Evolutionary conservation across 2,888 invertebrate species (phyloP), one percentile per base, ranked within the genome.

Genomic region (Crepidodera aurea): DNA sequence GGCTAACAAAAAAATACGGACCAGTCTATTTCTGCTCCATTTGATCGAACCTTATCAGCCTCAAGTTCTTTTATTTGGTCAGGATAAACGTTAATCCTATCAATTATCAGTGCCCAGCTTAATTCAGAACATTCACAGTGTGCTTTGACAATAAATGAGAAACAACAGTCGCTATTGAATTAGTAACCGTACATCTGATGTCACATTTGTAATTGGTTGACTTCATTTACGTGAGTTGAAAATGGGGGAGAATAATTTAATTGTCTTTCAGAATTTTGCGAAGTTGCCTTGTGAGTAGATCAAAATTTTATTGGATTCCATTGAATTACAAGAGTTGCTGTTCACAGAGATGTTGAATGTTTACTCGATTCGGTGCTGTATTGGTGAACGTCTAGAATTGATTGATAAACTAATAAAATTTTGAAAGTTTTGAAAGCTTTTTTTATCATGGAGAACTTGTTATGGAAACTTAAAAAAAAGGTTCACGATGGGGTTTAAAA

Each of bases 141-240:
- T 19, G 44, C 12, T 56, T 56, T 32, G 56, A 56, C 46, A 56
- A 56, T 56, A 34, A 56, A 56, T 46, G 56, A 46, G 46, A 34
- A 56, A 56, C 56, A 56, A 46, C 44, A 44, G 10, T 46, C 22
- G 15, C 34, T 46, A 46, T 46, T 46, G 18, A 56, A 46, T 56
- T 46, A 42, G 32, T 25, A 46, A 56, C 34, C 32, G 34, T 34
- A 34, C 46, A 56, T 46, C 46, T 46, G 44, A 56, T 56, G 46
- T 56, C 46, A 46, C 44, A 34, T 34, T 15, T 15, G 19, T 56
- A 56, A 56, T 56, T 56, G 32, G 56, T 56, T 22, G 34, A 46
- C 13, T 46, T 46, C 56, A 46, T 46, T 37, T 46, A 46, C 56
- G 56, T 37, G 56, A 56, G 44, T 27, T 32, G 55, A 44, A 55